These are phyloP conservation scores for Nomada lathburiana DNA, from an alignment of 2,888 invertebrate species.

Conservation along the genomic window DNA sequence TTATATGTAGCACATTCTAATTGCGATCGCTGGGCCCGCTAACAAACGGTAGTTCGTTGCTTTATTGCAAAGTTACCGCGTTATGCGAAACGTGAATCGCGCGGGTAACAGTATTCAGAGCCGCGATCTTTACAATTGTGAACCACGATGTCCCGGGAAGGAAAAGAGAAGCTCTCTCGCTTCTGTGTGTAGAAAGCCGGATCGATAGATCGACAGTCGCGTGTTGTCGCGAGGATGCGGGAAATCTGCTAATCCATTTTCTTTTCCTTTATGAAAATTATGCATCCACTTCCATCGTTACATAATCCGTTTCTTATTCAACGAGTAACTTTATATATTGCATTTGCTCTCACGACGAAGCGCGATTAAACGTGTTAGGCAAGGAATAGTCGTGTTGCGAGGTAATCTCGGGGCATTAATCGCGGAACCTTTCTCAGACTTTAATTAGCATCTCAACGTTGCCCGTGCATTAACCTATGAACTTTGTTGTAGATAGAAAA, in stretches of 20 bases:
- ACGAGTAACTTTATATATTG: not conserved
- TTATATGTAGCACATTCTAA: slow-evolving; percentile 23
- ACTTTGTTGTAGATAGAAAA: slow-evolving; percentile 10
- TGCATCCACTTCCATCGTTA: not conserved
- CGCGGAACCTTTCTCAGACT: slow-evolving; percentile 50
- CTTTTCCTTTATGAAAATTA: not conserved
- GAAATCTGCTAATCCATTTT: slow-evolving; percentile 30
- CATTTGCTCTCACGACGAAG: slow-evolving; percentile 14
- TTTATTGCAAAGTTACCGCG: slow-evolving; percentile 37
- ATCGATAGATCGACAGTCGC: slow-evolving; percentile 29
- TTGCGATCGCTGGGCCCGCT: slow-evolving; percentile 30
- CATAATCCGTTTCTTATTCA: not conserved
- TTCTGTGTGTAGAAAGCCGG: slow-evolving; percentile 10
- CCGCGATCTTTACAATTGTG: slow-evolving; percentile 36
- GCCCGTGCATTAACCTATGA: slow-evolving; percentile 20
- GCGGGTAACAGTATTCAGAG: slow-evolving; percentile 57
- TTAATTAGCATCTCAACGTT: slow-evolving; percentile 45
- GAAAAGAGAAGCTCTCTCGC: not conserved
- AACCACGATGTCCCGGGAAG: not conserved
- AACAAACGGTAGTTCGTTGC: slow-evolving; percentile 38
- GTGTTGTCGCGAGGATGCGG: not conserved
- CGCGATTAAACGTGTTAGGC: slow-evolving; percentile 19
- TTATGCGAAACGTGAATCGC: slow-evolving; percentile 49
- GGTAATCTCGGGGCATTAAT: slow-evolving; percentile 33
- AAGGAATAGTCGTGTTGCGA: slow-evolving; percentile 30